Evolutionary conservation across 2,888 invertebrate genomes (phyloP).

Genomic region (Pinctada fucata): DNA sequence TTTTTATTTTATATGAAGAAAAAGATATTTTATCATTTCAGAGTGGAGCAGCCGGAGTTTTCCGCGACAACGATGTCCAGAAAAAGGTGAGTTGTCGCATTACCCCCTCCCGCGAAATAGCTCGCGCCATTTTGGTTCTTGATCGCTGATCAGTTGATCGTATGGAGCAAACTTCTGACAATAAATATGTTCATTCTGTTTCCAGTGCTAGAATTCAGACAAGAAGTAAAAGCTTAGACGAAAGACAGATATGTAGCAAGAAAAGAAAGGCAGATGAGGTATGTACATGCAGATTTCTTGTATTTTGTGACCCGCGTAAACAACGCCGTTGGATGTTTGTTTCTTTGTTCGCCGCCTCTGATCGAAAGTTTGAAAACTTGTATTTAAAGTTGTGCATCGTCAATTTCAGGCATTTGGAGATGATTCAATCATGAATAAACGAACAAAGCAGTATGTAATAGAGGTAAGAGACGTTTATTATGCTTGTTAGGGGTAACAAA

Average conservation of each 20-base stretch:
- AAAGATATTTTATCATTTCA: slow-evolving; percentile 15
- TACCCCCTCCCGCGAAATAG: slow-evolving; percentile 11
- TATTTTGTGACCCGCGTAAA: neutral
- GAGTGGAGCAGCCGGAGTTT: slow-evolving; percentile 23
- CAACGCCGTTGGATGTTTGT: slow-evolving; percentile 17
- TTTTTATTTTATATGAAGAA: neutral
- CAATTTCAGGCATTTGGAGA: slow-evolving; percentile 62
- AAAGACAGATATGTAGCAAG: slow-evolving; percentile 48
- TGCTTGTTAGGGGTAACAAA: neutral
- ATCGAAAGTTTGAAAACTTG: neutral
- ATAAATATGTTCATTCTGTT: slow-evolving; percentile 22
- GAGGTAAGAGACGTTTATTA: slow-evolving; percentile 55
- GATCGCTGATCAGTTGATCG: slow-evolving; percentile 2
- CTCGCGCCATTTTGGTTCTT: slow-evolving; percentile 59
- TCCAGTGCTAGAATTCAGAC: slow-evolving; percentile 61
- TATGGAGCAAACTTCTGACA: neutral
- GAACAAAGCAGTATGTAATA: slow-evolving; percentile 66
- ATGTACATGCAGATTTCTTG: slow-evolving; percentile 18
- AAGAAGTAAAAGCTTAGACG: slow-evolving; percentile 53
- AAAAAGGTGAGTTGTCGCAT: slow-evolving; percentile 59
- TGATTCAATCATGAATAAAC: slow-evolving; percentile 56
- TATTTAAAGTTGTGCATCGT: no score
- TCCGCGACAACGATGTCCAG: slow-evolving; percentile 58
- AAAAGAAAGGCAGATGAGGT: slow-evolving; percentile 69
- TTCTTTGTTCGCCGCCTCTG: slow-evolving; percentile 12